Evolutionary conservation across 2,113 vertebrate genomes (phyloP).

Genomic region (Vicugna pacos): DNA sequence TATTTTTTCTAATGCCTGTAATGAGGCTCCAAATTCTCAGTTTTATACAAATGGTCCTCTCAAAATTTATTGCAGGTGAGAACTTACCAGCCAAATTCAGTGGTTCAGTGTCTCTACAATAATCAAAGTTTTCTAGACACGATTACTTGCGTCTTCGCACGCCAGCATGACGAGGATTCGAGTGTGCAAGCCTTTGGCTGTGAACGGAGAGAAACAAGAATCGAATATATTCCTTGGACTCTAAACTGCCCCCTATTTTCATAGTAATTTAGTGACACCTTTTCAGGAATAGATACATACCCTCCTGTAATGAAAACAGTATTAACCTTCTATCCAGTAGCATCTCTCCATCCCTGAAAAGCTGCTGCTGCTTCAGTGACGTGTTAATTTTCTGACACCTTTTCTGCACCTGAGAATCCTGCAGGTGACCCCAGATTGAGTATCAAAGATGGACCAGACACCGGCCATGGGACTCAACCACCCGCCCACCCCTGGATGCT

Average conservation of each 20-base stretch:
- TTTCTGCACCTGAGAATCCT: no score
- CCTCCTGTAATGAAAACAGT: no score
- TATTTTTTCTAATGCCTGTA: no score
- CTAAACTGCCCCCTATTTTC: background rate
- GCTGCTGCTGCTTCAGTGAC: background rate
- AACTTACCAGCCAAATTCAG: accelerated
- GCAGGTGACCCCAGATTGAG: background rate
- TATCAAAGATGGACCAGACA: accelerated
- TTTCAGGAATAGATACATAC: background rate
- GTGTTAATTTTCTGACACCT: background rate
- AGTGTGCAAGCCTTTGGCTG: background rate
- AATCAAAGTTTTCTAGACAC: background rate
- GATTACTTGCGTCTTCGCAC: background rate
- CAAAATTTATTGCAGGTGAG: background rate
- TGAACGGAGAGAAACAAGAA: background rate
- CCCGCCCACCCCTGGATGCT: accelerated
- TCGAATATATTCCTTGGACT: background rate
- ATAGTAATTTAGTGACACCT: background rate
- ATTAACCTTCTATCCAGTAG: background rate
- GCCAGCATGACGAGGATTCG: no score
- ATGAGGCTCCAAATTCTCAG: accelerated
- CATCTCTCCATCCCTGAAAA: background rate
- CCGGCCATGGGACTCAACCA: accelerated
- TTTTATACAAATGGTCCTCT: background rate
- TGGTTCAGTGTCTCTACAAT: no score